phyloP scores from a whole-genome alignment of 2,113 vertebrate species.

The Campylomormyrus tamandua region DNA sequence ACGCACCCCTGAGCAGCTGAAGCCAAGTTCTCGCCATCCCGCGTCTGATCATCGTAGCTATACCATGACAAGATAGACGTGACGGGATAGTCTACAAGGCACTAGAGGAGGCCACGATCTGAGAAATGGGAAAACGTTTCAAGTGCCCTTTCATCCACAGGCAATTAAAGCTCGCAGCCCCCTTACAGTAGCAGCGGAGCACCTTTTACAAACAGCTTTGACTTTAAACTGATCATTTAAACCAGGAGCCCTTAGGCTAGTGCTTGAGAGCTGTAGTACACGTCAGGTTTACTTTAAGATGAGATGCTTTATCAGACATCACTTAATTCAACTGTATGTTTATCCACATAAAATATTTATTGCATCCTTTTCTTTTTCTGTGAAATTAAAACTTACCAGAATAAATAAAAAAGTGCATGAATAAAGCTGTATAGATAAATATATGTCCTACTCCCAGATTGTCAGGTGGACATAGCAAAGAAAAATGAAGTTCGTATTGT shows the following conservation, averaged over 20 bases:
- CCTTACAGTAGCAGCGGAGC: neutral
- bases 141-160: neutral
- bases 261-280: neutral
- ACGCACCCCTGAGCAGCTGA: neutral
- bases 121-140: neutral
- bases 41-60: neutral
- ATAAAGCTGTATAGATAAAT: neutral
- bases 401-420: neutral
- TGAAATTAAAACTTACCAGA: neutral
- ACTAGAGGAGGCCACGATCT: neutral
- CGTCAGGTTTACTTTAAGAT: neutral
- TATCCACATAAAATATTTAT: neutral
- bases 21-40: neutral
- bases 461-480: neutral
- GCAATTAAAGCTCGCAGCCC: neutral
- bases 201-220: neutral
- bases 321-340: neutral
- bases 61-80: neutral
- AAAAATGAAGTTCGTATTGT: neutral
- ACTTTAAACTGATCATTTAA: neutral
- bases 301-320: neutral
- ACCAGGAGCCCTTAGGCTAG: neutral
- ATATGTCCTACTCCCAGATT: neutral
- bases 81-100: neutral
- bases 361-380: neutral